A percentile compares a stretch with the other conserved stretches of the same genome.
Evolutionary conservation across 1,140 invertebrate genomes (phyloP).

Genomic region (Zaprionus vittiger): DNA sequence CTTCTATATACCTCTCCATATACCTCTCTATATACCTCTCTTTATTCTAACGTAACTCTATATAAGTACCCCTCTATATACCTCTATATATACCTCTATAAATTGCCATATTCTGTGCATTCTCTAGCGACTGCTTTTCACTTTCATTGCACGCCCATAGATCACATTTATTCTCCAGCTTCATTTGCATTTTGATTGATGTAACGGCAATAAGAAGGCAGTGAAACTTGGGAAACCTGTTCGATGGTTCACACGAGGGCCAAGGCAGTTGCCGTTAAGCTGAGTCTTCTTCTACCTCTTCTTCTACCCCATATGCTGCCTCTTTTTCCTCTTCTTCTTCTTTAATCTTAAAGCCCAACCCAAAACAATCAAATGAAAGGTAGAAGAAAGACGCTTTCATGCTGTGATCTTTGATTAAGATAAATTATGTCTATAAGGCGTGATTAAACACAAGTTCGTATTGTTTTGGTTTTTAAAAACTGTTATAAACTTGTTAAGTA

Average conservation of each 20-base stretch:
- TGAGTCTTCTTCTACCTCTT: too few species aligned
- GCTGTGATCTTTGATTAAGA: neutral
- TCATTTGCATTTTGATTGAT: conserved; percentile 70
- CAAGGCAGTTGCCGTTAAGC: neutral
- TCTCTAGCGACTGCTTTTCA: conserved; percentile 43
- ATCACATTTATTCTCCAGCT: conserved; percentile 47
- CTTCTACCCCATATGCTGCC: too few species aligned
- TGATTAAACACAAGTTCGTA: neutral
- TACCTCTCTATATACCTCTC: too few species aligned
- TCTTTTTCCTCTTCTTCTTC: neutral
- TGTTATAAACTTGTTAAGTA: neutral
- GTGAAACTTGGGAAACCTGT: conserved; percentile 61
- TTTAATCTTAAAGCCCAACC: neutral
- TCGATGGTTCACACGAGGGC: conserved; percentile 56
- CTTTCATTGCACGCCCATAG: conserved; percentile 53
- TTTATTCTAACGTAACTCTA: too few species aligned
- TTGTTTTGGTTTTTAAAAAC: neutral
- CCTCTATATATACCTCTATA: too few species aligned
- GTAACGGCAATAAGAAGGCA: conserved; percentile 48
- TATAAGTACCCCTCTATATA: too few species aligned
- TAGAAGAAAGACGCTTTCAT: neutral
- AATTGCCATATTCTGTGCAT: too few species aligned
- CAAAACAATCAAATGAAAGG: conserved; percentile 8
- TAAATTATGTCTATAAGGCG: neutral
- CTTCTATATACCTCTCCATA: too few species aligned